These are phyloP conservation scores for Illadopsis cleaveri DNA, from an alignment of 2,113 vertebrate species.

Conservation along the genomic window DNA sequence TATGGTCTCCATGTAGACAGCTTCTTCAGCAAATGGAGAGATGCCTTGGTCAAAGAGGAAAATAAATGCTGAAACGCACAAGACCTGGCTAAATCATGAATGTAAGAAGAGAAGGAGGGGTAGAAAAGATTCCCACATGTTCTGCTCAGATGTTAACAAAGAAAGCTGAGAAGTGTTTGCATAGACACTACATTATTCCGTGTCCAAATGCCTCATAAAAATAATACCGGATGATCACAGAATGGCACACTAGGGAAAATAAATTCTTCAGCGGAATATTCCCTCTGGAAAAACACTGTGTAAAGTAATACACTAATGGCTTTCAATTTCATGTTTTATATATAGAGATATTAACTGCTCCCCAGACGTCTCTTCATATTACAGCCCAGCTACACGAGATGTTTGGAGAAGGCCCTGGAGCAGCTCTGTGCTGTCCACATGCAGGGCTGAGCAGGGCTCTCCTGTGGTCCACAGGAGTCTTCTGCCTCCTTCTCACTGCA, in stretches of 20 bases:
- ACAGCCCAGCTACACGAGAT: constrained; percentile 53
- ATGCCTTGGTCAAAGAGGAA: background rate
- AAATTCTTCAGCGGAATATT: constrained; percentile 68
- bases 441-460: background rate
- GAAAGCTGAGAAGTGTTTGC: constrained; percentile 75
- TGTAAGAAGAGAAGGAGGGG: constrained; percentile 35
- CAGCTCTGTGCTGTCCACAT: background rate
- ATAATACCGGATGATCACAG: constrained; percentile 68
- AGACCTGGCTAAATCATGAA: constrained; percentile 58
- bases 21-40: background rate
- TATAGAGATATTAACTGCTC: constrained; percentile 71
- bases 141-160: constrained; percentile 77
- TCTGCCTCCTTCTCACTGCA: background rate
- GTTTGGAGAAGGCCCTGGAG: constrained; percentile 32
- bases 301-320: constrained; percentile 73
- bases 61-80: background rate
- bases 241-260: constrained; percentile 59
- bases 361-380: constrained; percentile 64
- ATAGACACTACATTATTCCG: constrained; percentile 72
- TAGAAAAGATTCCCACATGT: constrained; percentile 64
- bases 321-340: constrained; percentile 74
- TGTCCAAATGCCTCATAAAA: constrained; percentile 76
- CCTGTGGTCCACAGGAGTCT: background rate
- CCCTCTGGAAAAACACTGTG: constrained; percentile 72
- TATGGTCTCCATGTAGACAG: background rate